Percentiles rank a stretch among this genome's conserved stretches.
These are phyloP conservation scores for Willowsia nigromaculata DNA, from an alignment of 2,888 invertebrate genomes.

Conservation along the genomic window DNA sequence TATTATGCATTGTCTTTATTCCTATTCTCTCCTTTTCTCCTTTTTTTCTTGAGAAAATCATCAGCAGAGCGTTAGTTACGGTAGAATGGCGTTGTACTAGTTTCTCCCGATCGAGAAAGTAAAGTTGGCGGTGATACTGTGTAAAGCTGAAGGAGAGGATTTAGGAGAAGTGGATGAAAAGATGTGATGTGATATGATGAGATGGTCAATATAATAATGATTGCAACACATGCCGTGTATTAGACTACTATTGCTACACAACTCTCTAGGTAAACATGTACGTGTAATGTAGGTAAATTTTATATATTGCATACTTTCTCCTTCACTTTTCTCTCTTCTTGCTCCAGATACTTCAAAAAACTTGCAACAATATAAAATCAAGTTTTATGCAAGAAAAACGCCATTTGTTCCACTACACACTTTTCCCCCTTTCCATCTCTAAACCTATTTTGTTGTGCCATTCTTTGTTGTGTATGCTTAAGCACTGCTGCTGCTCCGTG, in stretches of 20 bases:
- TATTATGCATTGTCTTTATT: constrained; percentile 51
- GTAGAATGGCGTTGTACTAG: constrained; percentile 50
- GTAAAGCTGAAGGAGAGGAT: constrained; percentile 25
- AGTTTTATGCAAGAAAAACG: constrained; percentile 41
- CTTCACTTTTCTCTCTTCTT: background rate
- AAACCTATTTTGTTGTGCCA: constrained; percentile 9
- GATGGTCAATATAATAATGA: constrained; percentile 66
- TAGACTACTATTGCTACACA: background rate
- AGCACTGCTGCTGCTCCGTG: background rate
- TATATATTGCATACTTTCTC: background rate
- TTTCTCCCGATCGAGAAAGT: constrained; percentile 15
- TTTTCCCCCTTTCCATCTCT: constrained; percentile 23
- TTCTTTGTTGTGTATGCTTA: constrained; percentile 32
- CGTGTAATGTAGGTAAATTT: background rate
- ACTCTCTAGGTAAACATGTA: background rate
- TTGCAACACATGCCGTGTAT: constrained; percentile 50
- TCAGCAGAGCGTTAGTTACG: constrained; percentile 54
- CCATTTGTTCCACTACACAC: constrained; percentile 63
- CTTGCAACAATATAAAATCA: constrained; percentile 31
- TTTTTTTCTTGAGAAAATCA: constrained; percentile 55
- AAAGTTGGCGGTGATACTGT: background rate
- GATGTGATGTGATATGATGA: constrained; percentile 44
- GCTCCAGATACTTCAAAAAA: constrained; percentile 25
- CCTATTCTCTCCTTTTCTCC: background rate
- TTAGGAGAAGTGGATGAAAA: constrained; percentile 46